These are phyloP conservation scores for Papilio polytes DNA, from an alignment of 1,140 invertebrate genomes.

Conservation along the genomic window DNA sequence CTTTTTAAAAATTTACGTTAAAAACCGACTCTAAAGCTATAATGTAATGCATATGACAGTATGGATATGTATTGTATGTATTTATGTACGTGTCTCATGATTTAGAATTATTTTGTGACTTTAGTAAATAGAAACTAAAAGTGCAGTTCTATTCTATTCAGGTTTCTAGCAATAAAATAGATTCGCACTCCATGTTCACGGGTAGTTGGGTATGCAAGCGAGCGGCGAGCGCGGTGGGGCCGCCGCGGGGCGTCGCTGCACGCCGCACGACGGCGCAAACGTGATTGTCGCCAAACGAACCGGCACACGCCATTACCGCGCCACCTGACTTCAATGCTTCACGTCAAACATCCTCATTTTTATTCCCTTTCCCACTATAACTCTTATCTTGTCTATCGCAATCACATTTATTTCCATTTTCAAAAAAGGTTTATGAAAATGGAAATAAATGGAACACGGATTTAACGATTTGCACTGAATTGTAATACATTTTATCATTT, in stretches of 20 bases:
- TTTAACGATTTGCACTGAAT: neutral
- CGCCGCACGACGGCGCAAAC: slow-evolving; percentile 57
- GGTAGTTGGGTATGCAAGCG: slow-evolving; percentile 41
- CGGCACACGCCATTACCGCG: slow-evolving; percentile 63
- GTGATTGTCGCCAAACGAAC: slow-evolving; percentile 78
- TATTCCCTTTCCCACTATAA: slow-evolving; percentile 14
- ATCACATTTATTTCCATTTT: neutral
- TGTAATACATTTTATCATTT: neutral
- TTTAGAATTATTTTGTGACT: neutral
- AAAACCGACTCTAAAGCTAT: too few relatives aligned
- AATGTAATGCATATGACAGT: too few relatives aligned
- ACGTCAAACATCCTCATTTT: slow-evolving; percentile 26
- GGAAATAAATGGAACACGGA: too few relatives aligned
- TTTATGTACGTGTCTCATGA: too few relatives aligned
- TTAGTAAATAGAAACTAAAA: neutral
- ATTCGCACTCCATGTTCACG: slow-evolving; percentile 44
- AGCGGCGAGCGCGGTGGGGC: slow-evolving; percentile 51
- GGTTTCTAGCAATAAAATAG: slow-evolving; percentile 41
- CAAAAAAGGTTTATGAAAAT: neutral
- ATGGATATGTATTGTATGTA: too few relatives aligned
- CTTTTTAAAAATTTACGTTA: too few relatives aligned
- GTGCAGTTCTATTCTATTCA: slow-evolving; percentile 17
- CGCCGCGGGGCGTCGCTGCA: slow-evolving; percentile 60
- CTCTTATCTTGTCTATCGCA: slow-evolving; percentile 6
- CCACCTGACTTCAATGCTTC: slow-evolving; percentile 62